These are phyloP conservation scores for Chaetodon trifasciatus DNA, from an alignment of 2,797 vertebrate genomes.

Conservation along the genomic window DNA sequence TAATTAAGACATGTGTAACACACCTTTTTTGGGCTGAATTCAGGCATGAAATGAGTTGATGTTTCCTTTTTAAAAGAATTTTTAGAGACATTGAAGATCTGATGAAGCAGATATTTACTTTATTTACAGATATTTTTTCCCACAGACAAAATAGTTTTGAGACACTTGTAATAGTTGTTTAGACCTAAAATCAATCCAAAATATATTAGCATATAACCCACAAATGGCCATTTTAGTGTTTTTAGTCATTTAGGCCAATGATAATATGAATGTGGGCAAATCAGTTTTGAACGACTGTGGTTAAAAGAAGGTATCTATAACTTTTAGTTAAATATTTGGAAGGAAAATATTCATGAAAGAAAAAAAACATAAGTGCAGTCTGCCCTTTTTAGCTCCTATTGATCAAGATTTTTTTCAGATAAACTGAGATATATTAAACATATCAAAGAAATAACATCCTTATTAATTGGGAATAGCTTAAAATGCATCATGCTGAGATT, in stretches of 20 bases:
- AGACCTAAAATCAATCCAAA: not conserved
- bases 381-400: not conserved
- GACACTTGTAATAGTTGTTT: not conserved
- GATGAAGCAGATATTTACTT: not conserved
- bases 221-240: not conserved
- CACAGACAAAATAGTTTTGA: not conserved
- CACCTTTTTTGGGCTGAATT: not conserved
- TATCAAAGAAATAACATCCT: not conserved
- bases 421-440: not conserved
- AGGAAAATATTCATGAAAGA: too few species aligned
- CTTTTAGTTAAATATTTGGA: not conserved
- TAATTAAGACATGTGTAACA: slow-evolving; percentile 49
- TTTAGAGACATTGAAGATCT: not conserved
- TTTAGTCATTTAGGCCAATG: not conserved
- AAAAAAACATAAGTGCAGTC: not conserved
- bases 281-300: not conserved
- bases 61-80: not conserved
- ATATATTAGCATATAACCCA: not conserved
- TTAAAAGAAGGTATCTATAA: not conserved
- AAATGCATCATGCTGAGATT: not conserved
- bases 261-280: not conserved
- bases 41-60: not conserved
- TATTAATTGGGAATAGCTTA: not conserved
- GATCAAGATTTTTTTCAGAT: not conserved
- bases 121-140: not conserved